phyloP scores from a whole-genome alignment of 2,113 vertebrate genomes.

The Gymnocephalus cernua region DNA sequence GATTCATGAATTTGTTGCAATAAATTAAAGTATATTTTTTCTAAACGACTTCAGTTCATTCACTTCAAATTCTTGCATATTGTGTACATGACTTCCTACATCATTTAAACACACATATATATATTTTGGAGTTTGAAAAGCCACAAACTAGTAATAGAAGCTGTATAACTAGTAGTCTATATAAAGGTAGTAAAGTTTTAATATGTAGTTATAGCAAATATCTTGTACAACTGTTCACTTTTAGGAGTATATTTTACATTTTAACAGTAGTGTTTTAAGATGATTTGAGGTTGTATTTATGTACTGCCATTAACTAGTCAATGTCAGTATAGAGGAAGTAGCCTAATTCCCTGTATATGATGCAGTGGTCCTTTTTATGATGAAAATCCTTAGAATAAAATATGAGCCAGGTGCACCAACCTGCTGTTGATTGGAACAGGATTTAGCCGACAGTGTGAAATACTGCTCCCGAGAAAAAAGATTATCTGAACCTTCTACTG shows the following conservation, averaged over 20 bases:
- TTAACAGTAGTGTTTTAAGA: background rate
- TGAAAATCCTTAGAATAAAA: background rate
- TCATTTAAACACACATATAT: background rate
- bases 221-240: background rate
- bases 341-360: background rate
- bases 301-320: background rate
- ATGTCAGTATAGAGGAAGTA: background rate
- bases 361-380: background rate
- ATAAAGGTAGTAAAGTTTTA: background rate
- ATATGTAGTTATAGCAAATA: background rate
- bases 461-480: constrained; percentile 30
- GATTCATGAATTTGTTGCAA: too few relatives aligned
- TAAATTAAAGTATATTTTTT: too few relatives aligned
- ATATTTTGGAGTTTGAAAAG: background rate
- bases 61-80: background rate
- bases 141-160: too few relatives aligned
- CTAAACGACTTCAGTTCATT: background rate
- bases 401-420: background rate
- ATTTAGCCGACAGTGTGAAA: constrained; percentile 30
- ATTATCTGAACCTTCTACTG: constrained; percentile 30
- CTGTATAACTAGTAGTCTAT: background rate
- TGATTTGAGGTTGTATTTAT: background rate
- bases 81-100: background rate
- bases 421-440: constrained; percentile 39
- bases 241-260: background rate